Conservation (phyloP, 2,888 invertebrate genomes). For the Cremastinae sp. region DNA sequence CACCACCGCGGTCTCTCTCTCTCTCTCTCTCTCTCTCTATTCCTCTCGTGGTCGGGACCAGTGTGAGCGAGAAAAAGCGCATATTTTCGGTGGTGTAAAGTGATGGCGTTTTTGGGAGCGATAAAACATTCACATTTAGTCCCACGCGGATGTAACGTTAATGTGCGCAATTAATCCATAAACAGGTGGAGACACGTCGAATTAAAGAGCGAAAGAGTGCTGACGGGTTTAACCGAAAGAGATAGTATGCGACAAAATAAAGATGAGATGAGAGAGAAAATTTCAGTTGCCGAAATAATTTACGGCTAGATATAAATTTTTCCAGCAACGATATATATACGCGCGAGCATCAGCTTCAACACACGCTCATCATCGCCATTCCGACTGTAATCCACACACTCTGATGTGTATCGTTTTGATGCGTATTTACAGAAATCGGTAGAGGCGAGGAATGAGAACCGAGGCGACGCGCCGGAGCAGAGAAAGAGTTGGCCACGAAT, state of each 20-base stretch:
- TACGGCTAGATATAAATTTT: slow-evolving; percentile 17
- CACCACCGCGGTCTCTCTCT: no score
- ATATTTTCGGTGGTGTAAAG: slow-evolving; percentile 6
- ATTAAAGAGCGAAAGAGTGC: slow-evolving; percentile 54
- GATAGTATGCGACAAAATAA: slow-evolving; percentile 38
- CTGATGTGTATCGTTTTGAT: no score
- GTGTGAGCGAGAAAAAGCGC: neutral
- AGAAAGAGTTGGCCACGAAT: slow-evolving; percentile 34
- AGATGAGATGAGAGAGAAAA: slow-evolving; percentile 1
- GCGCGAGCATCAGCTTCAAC: slow-evolving; percentile 14
- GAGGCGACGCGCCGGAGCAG: neutral
- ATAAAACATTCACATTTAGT: slow-evolving; percentile 44
- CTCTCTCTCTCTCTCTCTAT: no score
- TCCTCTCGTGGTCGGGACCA: no score
- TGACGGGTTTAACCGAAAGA: slow-evolving; percentile 38
- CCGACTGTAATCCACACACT: no score
- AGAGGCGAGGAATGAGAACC: no score
- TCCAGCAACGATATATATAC: neutral
- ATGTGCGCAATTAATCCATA: slow-evolving; percentile 58
- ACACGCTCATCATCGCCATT: slow-evolving; percentile 1
- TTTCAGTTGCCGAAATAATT: slow-evolving; percentile 43
- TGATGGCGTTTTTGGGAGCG: slow-evolving; percentile 14
- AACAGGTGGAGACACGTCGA: slow-evolving; percentile 58
- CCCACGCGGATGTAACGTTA: slow-evolving; percentile 49
- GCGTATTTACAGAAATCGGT: no score